These are phyloP conservation scores for Hololepta plana DNA, from an alignment of 2,888 invertebrate genomes.

Conservation along the genomic window DNA sequence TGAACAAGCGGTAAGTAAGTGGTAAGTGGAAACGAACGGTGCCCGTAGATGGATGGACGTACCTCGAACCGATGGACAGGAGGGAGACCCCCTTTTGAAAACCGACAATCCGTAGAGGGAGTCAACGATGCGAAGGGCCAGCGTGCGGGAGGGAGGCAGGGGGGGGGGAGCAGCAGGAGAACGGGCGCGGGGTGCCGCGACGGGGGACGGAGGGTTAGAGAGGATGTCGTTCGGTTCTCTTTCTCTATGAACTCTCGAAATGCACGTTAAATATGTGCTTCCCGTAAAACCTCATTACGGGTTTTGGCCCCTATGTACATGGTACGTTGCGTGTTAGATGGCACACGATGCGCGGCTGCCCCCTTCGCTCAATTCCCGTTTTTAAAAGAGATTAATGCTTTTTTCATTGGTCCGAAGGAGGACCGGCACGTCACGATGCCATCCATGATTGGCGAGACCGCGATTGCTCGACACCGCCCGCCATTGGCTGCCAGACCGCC, in stretches of 20 bases:
- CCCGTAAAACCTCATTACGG: no score
- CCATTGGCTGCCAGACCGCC: slow-evolving; percentile 21
- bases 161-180: no score
- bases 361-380: slow-evolving; percentile 13
- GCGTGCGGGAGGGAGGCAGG: no score
- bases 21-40: no score
- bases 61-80: no score
- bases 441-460: slow-evolving; percentile 23
- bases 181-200: slow-evolving; percentile 7
- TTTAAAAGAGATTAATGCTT: slow-evolving; percentile 33
- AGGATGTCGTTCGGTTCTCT: slow-evolving; percentile 19
- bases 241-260: slow-evolving; percentile 10
- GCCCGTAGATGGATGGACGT: no score
- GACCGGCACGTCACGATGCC: slow-evolving; percentile 17
- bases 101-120: no score
- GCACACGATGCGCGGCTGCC: background rate
- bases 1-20: no score
- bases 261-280: slow-evolving; percentile 22
- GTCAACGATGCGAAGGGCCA: no score
- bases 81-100: no score
- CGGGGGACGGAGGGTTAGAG: slow-evolving; percentile 8
- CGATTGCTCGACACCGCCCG: slow-evolving; percentile 22
- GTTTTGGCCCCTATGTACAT: no score
- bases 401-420: slow-evolving; percentile 32
- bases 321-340: slow-evolving; percentile 1